A percentile compares a stretch with the other conserved stretches of the same genome.
Evolutionary conservation across 1,140 invertebrate species (phyloP).

Genomic region (Drosophila virilis): DNA sequence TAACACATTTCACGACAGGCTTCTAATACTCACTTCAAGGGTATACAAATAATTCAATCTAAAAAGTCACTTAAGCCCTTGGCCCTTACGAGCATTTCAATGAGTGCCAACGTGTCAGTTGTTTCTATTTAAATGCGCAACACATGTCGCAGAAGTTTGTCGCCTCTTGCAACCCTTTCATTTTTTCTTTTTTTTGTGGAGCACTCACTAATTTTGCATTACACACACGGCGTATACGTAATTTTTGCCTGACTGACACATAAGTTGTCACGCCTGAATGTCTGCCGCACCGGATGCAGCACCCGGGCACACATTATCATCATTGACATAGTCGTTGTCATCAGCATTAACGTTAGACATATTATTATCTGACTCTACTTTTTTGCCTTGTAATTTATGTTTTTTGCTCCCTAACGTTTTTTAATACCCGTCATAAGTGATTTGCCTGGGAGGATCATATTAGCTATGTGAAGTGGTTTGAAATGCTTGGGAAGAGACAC

Average conservation of each 20-base stretch:
- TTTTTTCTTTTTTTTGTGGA: conserved; percentile 1
- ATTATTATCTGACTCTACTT: conserved; percentile 56
- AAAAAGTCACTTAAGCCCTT: conserved; percentile 11
- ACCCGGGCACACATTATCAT: conserved; percentile 27
- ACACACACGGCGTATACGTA: conserved; percentile 56
- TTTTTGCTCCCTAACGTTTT: conserved; percentile 19
- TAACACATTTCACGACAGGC: no score
- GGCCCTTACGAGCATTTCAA: conserved; percentile 21
- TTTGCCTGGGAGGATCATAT: neutral
- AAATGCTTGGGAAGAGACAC: neutral
- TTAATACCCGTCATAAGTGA: conserved; percentile 25
- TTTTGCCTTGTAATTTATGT: conserved; percentile 7
- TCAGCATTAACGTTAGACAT: conserved; percentile 64
- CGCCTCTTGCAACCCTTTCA: conserved; percentile 49
- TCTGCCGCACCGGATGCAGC: conserved; percentile 25
- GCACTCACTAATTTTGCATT: conserved; percentile 38
- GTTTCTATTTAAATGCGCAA: conserved; percentile 56
- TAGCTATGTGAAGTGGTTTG: neutral
- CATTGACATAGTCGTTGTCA: conserved; percentile 41
- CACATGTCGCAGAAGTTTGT: conserved; percentile 45
- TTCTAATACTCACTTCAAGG: no score
- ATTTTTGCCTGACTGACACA: conserved; percentile 39
- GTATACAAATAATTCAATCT: conserved; percentile 58
- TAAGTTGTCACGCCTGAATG: conserved; percentile 30
- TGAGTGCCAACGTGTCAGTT: conserved; percentile 45